Evolutionary conservation across 1,140 invertebrate genomes (phyloP), one percentile per base, ranked within the genome.

Genomic region (Octopus bimaculoides): DNA sequence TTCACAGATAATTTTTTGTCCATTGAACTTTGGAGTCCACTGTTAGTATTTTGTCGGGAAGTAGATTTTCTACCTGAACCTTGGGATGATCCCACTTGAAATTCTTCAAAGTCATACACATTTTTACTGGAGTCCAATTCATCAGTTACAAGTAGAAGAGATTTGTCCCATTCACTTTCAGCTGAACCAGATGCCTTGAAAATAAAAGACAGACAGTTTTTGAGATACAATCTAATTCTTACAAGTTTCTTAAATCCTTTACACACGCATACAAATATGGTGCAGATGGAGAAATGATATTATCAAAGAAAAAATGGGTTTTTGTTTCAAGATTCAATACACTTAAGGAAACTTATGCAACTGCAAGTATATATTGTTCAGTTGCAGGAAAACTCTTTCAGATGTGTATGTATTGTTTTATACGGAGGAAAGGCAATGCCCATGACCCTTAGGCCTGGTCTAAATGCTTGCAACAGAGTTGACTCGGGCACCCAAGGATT

Each of bases 71-170:
- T 71, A 17, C 9, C 26, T 61, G 56, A 61, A 71, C 17, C 17
- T 6, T 5, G 0, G 4, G 17, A n/a, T 71, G 66, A 14, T n/a
- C 14, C 66, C 17, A 71, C 26, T 17, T 71, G 66, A 14, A 71
- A 71, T 17, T 71, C 66, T 71, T 71, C 66, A 71, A 71, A 71
- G 14, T 71, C 66, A 71, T 71, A 71, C 1, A 71, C 14, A 71
- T 71, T 71, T 71, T 17, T 17, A 71, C 17, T n/a, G 26, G 5
- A 6, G 14, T 71, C 14, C 17, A 71, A 71, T n/a, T 71, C 66
- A 71, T 71, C 66, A 1, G 66, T 71, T 0, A 71, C 5, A 71
- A 71, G 66, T 20, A 71, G 26, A n/a, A 71, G 26, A 20, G 66
- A 71, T n/a, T 71, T 14, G 14, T 71, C 66, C 66, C 66, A 71